Base-by-base conservation (phyloP, 2,888 invertebrate genomes). In the Melanchra persicariae region DNA sequence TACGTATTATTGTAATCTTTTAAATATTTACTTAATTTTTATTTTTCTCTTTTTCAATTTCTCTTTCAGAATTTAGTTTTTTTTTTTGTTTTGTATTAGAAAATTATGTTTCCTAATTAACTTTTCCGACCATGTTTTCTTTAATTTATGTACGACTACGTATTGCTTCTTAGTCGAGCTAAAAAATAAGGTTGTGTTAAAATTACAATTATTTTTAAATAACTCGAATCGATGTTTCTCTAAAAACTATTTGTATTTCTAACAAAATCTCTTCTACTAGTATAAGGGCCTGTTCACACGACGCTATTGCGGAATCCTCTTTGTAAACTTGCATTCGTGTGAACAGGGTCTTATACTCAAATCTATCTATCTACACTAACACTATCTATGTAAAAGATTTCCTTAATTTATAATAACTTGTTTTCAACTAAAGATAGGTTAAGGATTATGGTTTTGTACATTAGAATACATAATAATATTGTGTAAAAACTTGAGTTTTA, bases 381-480 rank as follows among this genome's bases (percentile, higher is more conserved):
- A 37, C 47, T 30, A 15, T 58, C 8, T 52, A 67, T n/a, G 52
- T n/a, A n/a, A n/a, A n/a, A 81, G 62, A 73, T 67, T 82, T 60
- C 49, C 57, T 68, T 75, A 70, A 79, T 73, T 79, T 85, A 80
- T 74, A 69, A 59, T 74, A 66, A 54, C 58, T 55, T 67, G 62
- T 71, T 79, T 81, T 77, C 62, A 30, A 75, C 57, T 66, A 76
- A 82, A 76, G 26, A 54, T 79, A 83, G 79, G 67, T 60, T 83
- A 79, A 82, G 77, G 77, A 84, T 83, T 77, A 68, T 84, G 85
- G 86, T 85, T 85, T 84, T 85, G 84, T 85, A 85, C 85, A 85
- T 73, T 85, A 84, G 61, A 82, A 70, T 77, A 71, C 58, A 74
- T 71, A 63, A 65, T 58, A 71, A 52, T 65, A 67, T 74, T 74